These are phyloP conservation scores for Pogonomyrmex barbatus DNA, from an alignment of 1,140 invertebrate species.

Conservation along the genomic window DNA sequence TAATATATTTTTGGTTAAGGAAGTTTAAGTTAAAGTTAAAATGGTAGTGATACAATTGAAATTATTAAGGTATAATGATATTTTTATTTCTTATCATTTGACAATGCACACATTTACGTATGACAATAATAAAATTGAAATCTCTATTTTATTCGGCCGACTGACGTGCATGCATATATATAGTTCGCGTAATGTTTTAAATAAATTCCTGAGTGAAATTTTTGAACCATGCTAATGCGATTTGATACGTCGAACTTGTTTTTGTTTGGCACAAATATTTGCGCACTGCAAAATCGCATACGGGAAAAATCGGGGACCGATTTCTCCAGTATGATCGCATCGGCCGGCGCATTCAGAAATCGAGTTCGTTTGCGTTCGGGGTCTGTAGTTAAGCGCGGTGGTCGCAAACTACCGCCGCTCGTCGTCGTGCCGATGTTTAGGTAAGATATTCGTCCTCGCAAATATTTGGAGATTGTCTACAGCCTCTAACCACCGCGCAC, in stretches of 20 bases:
- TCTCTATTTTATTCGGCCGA: constrained; percentile 42
- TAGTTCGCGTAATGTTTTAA: constrained; percentile 56
- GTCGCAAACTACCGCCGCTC: constrained; percentile 75
- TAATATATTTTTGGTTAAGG: not conserved
- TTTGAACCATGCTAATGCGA: constrained; percentile 55
- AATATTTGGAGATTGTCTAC: constrained; percentile 87
- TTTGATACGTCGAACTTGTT: constrained; percentile 61
- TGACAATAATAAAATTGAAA: constrained; percentile 36
- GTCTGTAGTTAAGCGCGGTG: constrained; percentile 50
- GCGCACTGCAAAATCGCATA: constrained; percentile 56
- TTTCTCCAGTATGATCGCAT: constrained; percentile 27
- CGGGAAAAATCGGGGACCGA: constrained; percentile 42
- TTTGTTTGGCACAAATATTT: constrained; percentile 63
- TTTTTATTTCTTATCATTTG: constrained; percentile 26
- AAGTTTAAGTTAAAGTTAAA: not conserved
- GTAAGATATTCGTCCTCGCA: constrained; percentile 86
- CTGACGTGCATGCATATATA: not conserved
- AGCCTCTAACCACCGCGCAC: constrained; percentile 81
- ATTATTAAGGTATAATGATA: not conserved
- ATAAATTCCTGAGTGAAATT: constrained; percentile 55
- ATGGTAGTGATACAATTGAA: not conserved
- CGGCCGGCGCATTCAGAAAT: constrained; percentile 39
- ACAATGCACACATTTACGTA: not conserved
- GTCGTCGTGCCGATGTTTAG: constrained; percentile 84
- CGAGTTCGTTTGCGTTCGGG: constrained; percentile 9